phyloP scores from a whole-genome alignment of 2,113 vertebrate genomes.

The Lophochroa leadbeateri region DNA sequence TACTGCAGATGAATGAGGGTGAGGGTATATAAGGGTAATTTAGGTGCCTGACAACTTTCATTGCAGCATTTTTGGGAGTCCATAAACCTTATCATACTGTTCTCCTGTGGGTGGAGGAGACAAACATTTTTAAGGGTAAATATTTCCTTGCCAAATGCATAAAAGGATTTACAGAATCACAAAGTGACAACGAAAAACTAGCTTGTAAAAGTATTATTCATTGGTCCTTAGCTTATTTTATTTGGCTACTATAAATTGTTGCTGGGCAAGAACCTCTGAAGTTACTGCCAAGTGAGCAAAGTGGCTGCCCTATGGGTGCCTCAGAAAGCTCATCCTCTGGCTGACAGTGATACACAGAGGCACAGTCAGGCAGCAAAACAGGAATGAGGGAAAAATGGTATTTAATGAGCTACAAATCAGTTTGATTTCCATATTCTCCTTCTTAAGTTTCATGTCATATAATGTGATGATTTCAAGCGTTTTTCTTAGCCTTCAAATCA shows the following conservation, averaged over 20 bases:
- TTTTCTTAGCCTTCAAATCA: background rate
- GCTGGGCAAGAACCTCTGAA: background rate
- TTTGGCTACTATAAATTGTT: background rate
- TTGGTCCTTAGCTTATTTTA: background rate
- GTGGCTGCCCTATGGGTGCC: background rate
- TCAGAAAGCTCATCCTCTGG: background rate
- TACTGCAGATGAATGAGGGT: background rate
- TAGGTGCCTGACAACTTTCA: background rate
- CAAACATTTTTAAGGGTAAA: background rate
- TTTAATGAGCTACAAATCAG: background rate
- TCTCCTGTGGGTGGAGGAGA: background rate
- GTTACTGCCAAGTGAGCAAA: background rate
- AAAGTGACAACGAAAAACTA: background rate
- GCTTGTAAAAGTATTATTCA: background rate
- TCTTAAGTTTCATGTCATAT: background rate
- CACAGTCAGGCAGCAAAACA: background rate
- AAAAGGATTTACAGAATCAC: background rate
- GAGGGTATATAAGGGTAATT: background rate
- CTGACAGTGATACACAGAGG: background rate
- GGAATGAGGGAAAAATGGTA: background rate
- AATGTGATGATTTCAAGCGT: background rate
- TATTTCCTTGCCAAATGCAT: background rate
- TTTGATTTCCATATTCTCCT: background rate
- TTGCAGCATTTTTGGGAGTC: background rate
- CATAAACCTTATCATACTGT: background rate